A percentile compares a stretch with the other conserved stretches of the same genome.
phyloP scores from a whole-genome alignment of 2,113 vertebrate species.

The Melanotaenia duboulayi region DNA sequence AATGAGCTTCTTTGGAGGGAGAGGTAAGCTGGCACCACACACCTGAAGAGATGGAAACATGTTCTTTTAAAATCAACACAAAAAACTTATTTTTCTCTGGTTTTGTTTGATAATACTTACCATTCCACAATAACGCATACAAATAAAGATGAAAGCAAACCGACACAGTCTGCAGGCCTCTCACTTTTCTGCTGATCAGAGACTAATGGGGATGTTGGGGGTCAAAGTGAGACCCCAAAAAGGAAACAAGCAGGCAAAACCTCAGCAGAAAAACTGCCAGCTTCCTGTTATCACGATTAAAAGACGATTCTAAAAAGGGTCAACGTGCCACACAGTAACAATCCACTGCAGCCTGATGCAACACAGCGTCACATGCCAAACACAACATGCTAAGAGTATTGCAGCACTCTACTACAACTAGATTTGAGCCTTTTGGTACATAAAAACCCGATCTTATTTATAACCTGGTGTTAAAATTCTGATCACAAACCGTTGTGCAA shows the following conservation, averaged over 20 bases:
- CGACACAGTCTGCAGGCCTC: neutral
- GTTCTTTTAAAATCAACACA: no score
- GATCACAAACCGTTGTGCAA: no score
- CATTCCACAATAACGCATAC: neutral
- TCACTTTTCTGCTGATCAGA: neutral
- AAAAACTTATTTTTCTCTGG: no score
- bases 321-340: neutral
- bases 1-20: conserved; percentile 96
- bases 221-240: conserved; percentile 4
- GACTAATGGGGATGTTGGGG: neutral
- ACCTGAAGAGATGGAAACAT: conserved; percentile 78
- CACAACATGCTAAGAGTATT: no score
- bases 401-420: no score
- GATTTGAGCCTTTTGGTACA: no score
- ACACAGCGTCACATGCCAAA: no score
- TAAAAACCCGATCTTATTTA: no score
- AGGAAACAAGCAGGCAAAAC: conserved; percentile 55
- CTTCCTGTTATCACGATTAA: conserved; percentile 50
- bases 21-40: conserved; percentile 90
- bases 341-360: neutral
- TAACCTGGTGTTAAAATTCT: no score
- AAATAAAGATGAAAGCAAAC: neutral
- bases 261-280: conserved; percentile 64
- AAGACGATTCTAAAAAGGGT: neutral
- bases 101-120: no score